Evolutionary conservation across 1,140 invertebrate species (phyloP).

Genomic region (Plutomurus gul): DNA sequence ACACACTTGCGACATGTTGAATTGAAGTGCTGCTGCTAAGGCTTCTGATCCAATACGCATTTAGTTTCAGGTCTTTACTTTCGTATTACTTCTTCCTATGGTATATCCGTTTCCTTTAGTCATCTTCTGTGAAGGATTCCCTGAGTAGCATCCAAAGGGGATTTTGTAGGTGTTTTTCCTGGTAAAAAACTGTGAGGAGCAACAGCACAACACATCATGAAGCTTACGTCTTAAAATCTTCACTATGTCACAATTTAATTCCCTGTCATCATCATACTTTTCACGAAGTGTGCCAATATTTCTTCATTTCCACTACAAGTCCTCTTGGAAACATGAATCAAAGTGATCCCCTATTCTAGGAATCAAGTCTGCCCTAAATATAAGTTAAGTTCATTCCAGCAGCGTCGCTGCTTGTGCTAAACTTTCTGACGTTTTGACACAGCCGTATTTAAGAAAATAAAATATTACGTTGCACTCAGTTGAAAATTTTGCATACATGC

Average conservation of each 20-base stretch:
- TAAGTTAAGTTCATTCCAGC: background rate
- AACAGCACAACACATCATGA: background rate
- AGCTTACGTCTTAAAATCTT: too few species aligned
- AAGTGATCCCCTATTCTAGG: background rate
- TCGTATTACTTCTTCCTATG: background rate
- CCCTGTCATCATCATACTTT: conserved; percentile 15
- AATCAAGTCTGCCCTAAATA: background rate
- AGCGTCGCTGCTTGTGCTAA: background rate
- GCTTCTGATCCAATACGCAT: background rate
- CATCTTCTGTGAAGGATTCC: background rate
- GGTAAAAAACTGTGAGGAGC: too few species aligned
- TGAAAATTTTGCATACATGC: background rate
- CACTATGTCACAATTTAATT: too few species aligned
- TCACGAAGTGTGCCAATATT: conserved; percentile 36
- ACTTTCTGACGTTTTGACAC: conserved; percentile 14
- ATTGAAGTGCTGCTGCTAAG: conserved; percentile 33
- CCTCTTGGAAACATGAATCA: conserved; percentile 16
- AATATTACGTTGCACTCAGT: conserved; percentile 16
- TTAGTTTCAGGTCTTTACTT: background rate
- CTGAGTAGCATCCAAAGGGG: background rate
- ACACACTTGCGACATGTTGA: conserved; percentile 43
- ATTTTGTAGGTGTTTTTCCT: background rate
- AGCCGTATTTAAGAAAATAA: conserved; percentile 13
- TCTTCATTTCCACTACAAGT: conserved; percentile 32
- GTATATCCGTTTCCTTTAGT: background rate